Percentiles rank a stretch among this genome's conserved stretches.
phyloP scores from a whole-genome alignment of 30 jellyfish, hydroid and myxozoan genomes.

The Cassiopea xamachana region DNA sequence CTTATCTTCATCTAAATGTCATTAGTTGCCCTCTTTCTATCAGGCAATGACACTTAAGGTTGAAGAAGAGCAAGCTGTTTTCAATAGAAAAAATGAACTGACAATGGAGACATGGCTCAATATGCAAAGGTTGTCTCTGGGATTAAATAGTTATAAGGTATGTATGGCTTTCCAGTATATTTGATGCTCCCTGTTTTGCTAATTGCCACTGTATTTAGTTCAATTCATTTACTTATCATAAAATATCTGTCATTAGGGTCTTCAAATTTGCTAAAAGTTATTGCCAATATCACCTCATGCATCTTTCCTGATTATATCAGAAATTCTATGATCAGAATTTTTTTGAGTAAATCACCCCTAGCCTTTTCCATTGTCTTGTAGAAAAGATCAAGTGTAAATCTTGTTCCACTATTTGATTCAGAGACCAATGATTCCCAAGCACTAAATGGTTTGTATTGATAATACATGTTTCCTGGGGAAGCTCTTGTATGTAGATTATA shows the following conservation, averaged over 20 bases:
- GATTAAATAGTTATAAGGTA: neutral
- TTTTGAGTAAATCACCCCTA: too few species aligned
- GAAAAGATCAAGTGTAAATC: neutral
- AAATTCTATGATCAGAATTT: too few species aligned
- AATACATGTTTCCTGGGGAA: too few species aligned
- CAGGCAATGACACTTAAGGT: constrained; percentile 23
- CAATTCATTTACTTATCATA: neutral
- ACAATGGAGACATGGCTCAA: constrained; percentile 16
- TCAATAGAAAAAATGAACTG: constrained; percentile 4
- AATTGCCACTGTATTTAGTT: neutral
- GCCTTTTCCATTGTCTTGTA: neutral
- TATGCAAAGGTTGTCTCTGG: constrained; percentile 14
- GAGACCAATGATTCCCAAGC: neutral
- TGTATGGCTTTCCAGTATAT: neutral
- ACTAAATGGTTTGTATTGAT: neutral
- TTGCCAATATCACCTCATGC: too few species aligned
- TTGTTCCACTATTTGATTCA: neutral
- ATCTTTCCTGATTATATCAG: too few species aligned
- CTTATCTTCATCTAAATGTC: too few species aligned
- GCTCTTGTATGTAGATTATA: too few species aligned
- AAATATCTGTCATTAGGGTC: too few species aligned
- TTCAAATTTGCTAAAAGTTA: too few species aligned
- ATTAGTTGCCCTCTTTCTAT: too few species aligned
- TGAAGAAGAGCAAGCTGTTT: neutral
- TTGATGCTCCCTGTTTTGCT: too few species aligned